phyloP scores from a whole-genome alignment of 1,140 invertebrate genomes.

The Cherax destructor region DNA sequence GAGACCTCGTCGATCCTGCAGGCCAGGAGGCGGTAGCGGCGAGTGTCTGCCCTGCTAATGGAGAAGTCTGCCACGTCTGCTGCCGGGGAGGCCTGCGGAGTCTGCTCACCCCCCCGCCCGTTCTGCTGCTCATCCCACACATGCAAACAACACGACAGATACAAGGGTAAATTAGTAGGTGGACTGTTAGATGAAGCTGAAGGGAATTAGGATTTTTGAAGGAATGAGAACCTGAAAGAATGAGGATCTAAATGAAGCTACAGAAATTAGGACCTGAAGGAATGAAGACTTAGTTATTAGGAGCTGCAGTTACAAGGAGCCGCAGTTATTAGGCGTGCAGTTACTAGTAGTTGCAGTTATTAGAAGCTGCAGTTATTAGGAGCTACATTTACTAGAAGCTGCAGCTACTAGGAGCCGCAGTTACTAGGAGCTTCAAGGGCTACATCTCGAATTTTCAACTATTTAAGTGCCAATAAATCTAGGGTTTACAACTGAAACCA shows the following conservation, averaged over 20 bases:
- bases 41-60: slow-evolving; percentile 50
- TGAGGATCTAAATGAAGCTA: background rate
- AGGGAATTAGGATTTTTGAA: background rate
- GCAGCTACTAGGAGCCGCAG: too few species aligned
- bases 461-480: too few species aligned
- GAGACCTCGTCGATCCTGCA: slow-evolving; percentile 61
- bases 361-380: too few species aligned
- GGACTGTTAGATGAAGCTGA: background rate
- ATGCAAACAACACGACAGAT: background rate
- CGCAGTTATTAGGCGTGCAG: too few species aligned
- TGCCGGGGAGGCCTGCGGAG: slow-evolving; percentile 22
- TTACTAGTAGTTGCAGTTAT: too few species aligned
- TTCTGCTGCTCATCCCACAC: slow-evolving; percentile 5
- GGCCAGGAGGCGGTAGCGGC: slow-evolving; percentile 56
- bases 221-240: background rate
- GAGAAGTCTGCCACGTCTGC: slow-evolving; percentile 46
- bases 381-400: too few species aligned
- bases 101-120: background rate
- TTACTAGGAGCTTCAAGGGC: too few species aligned
- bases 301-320: too few species aligned
- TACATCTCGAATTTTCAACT: too few species aligned
- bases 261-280: too few species aligned
- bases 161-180: background rate
- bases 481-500: too few species aligned
- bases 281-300: too few species aligned